Evolutionary conservation across 2,797 vertebrate genomes (phyloP).

Genomic region (Potorous gilbertii): DNA sequence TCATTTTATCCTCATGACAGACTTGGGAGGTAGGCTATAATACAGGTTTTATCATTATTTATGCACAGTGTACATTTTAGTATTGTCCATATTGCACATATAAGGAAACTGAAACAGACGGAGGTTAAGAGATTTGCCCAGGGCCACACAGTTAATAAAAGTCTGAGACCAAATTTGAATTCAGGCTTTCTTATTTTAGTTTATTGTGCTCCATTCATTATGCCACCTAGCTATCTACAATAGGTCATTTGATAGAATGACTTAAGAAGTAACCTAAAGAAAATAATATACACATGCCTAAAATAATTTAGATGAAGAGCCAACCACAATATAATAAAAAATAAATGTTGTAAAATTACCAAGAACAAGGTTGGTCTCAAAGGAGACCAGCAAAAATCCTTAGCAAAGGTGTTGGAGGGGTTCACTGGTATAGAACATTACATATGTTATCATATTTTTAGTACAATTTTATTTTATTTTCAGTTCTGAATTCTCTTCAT

Average conservation of each 20-base stretch:
- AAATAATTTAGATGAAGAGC: neutral
- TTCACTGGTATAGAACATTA: neutral
- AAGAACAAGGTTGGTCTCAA: neutral
- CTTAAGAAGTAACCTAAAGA: neutral
- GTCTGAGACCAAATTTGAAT: neutral
- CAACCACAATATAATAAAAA: neutral
- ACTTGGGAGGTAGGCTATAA: neutral
- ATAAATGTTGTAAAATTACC: neutral
- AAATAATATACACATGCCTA: neutral
- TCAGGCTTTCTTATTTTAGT: neutral
- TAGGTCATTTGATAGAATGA: neutral
- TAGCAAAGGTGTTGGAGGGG: neutral
- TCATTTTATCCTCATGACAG: conserved; percentile 1
- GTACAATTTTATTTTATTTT: neutral
- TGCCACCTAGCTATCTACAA: neutral
- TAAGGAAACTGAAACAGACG: neutral
- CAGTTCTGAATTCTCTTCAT: neutral
- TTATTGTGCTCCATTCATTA: neutral
- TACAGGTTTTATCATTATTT: neutral
- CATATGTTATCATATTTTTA: neutral
- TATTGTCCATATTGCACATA: neutral
- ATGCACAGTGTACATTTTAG: neutral
- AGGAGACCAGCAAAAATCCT: neutral
- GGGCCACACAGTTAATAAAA: neutral
- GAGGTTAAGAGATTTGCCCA: neutral